Percentiles rank a stretch among this genome's conserved stretches.
Evolutionary conservation across 2,113 vertebrate genomes (phyloP).

Genomic region (Psophia crepitans): DNA sequence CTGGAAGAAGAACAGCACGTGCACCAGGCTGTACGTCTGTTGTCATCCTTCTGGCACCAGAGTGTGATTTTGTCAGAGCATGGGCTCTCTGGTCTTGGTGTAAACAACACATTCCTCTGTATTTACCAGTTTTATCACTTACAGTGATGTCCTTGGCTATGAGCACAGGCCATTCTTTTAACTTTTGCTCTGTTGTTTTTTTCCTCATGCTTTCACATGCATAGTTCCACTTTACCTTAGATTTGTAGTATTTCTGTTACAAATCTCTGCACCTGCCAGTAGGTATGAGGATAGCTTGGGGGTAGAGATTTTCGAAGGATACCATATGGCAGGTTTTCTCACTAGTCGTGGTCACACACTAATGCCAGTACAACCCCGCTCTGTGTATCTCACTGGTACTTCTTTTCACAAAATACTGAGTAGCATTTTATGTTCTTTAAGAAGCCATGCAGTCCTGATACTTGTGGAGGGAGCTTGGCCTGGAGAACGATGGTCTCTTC

Average conservation of each 20-base stretch:
- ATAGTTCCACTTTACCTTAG: neutral
- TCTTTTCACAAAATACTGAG: neutral
- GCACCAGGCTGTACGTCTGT: neutral
- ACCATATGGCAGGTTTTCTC: neutral
- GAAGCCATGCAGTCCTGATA: neutral
- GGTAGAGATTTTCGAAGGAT: neutral
- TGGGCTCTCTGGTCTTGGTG: neutral
- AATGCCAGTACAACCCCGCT: neutral
- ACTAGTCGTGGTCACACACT: neutral
- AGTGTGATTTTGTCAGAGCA: neutral
- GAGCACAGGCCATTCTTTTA: neutral
- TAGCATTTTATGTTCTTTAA: neutral
- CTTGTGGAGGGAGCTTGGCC: neutral
- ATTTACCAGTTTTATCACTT: neutral
- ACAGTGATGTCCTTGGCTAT: neutral
- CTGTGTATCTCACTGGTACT: neutral
- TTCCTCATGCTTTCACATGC: neutral
- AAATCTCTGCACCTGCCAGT: neutral
- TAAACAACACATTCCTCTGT: neutral
- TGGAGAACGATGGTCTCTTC: neutral
- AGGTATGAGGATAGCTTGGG: neutral
- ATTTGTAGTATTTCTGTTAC: neutral
- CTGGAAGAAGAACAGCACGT: neutral
- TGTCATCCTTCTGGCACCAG: neutral
- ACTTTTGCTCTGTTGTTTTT: neutral